These are phyloP conservation scores for Campylorhamphus procurvoides DNA, from an alignment of 2,113 vertebrate species.

Conservation along the genomic window DNA sequence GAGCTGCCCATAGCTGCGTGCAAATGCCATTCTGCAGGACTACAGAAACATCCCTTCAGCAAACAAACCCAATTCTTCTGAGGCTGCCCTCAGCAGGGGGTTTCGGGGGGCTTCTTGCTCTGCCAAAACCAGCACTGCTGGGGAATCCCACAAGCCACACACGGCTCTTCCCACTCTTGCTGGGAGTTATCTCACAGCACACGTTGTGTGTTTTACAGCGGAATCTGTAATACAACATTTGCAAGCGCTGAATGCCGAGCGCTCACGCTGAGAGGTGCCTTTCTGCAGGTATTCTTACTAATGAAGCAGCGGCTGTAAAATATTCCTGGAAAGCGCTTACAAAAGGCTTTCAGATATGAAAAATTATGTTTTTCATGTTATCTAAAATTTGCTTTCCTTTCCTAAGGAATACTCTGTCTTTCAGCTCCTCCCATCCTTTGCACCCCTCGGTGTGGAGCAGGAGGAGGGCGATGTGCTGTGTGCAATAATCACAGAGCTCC, in stretches of 20 bases:
- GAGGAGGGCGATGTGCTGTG: neutral
- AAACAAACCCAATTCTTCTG: fast-evolving
- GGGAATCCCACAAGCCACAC: neutral
- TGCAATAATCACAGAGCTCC: neutral
- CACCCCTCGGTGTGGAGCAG: neutral
- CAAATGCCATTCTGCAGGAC: fast-evolving
- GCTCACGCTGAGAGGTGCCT: neutral
- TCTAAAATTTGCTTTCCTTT: neutral
- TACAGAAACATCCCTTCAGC: neutral
- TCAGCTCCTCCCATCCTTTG: neutral
- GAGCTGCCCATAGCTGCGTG: fast-evolving
- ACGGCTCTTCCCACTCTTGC: neutral
- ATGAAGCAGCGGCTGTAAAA: neutral
- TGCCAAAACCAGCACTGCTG: fast-evolving
- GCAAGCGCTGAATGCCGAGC: neutral
- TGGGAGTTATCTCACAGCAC: neutral
- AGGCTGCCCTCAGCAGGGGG: fast-evolving
- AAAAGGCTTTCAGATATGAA: neutral
- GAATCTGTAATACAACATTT: neutral
- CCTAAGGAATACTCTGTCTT: neutral
- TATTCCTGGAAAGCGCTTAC: slow-evolving; percentile 15
- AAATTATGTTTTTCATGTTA: neutral
- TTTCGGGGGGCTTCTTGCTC: neutral
- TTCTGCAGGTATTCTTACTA: neutral
- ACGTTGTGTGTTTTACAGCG: neutral